phyloP scores from a whole-genome alignment of 2,797 vertebrate species.

The Sebastes flavidus region DNA sequence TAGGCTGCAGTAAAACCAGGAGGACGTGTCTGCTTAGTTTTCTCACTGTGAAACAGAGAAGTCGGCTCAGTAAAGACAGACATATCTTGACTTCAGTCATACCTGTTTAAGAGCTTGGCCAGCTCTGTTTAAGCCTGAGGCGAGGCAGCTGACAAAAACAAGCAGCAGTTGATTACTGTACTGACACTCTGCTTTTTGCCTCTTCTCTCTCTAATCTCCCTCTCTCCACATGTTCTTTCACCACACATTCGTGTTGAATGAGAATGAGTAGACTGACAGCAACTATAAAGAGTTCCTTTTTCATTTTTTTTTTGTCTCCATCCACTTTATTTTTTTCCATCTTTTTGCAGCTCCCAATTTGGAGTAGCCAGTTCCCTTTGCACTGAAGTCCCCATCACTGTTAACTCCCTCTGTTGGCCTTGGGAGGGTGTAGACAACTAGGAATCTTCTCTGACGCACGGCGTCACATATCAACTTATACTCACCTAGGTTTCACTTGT shows the following conservation, averaged over 20 bases:
- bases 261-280: background rate
- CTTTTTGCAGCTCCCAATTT: background rate
- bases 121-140: conserved; percentile 39
- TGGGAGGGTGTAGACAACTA: too few relatives aligned
- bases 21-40: background rate
- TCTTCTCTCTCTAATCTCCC: background rate
- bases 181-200: background rate
- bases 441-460: background rate
- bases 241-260: background rate
- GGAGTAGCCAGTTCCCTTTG: background rate
- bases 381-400: too few relatives aligned
- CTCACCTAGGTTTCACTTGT: background rate
- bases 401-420: background rate
- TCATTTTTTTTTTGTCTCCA: background rate
- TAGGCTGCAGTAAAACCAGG: background rate
- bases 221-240: background rate
- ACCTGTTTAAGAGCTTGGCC: conserved; percentile 52
- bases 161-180: conserved; percentile 26
- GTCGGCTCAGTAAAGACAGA: background rate
- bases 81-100: conserved; percentile 14
- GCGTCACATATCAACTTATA: background rate
- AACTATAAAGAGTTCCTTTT: background rate
- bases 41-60: background rate
- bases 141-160: conserved; percentile 31
- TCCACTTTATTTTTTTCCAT: background rate